Evolutionary conservation across 1,140 invertebrate species (phyloP).

Genomic region (Sitodiplosis mosellana): DNA sequence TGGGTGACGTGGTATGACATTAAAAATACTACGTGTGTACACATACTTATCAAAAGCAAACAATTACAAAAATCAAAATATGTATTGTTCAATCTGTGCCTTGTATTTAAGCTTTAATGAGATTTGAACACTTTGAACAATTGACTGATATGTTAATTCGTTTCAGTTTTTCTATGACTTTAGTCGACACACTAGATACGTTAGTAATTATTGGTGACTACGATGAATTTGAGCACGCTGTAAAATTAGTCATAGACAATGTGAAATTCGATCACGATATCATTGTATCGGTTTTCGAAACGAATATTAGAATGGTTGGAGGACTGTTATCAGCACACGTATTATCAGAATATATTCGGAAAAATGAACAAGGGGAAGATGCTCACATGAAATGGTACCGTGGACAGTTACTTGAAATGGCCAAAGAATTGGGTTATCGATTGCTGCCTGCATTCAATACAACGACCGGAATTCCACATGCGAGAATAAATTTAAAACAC

Average conservation of each 20-base stretch:
- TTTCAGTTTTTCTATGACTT: conserved; percentile 87
- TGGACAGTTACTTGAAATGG: conserved; percentile 74
- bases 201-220: conserved; percentile 82
- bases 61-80: neutral
- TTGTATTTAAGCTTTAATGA: neutral
- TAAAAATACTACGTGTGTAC: no score
- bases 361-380: conserved; percentile 35
- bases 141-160: conserved; percentile 10
- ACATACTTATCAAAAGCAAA: no score
- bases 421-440: conserved; percentile 79
- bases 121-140: conserved; percentile 2
- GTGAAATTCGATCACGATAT: conserved; percentile 88
- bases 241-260: conserved; percentile 67
- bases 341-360: conserved; percentile 63
- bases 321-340: conserved; percentile 88
- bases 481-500: conserved; percentile 74
- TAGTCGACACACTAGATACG: conserved; percentile 89
- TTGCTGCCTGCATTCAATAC: conserved; percentile 95
- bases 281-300: conserved; percentile 95
- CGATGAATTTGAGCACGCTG: conserved; percentile 83
- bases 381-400: conserved; percentile 71
- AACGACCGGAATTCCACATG: conserved; percentile 91
- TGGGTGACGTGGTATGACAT: no score
- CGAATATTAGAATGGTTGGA: conserved; percentile 92
- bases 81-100: neutral